Evolutionary conservation across 2,113 vertebrate species (phyloP).

Genomic region (Chascanopsetta lugubris): DNA sequence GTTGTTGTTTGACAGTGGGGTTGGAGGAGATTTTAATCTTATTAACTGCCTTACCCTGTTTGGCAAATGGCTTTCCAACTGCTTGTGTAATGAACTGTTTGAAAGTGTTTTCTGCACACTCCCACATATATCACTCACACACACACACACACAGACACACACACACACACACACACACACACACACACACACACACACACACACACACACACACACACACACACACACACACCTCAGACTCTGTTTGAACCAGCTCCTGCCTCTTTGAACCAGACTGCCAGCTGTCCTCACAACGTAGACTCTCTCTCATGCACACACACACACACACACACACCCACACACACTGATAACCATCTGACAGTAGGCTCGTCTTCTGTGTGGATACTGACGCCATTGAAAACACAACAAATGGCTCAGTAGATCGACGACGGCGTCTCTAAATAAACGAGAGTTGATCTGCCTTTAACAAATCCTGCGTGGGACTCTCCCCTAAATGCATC

Average conservation of each 20-base stretch:
- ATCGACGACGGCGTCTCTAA: slow-evolving; percentile 5
- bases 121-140: slow-evolving; percentile 53
- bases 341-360: slow-evolving; percentile 24
- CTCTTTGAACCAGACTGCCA: slow-evolving; percentile 45
- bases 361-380: slow-evolving; percentile 8
- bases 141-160: slow-evolving; percentile 16
- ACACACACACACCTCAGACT: slow-evolving; percentile 13
- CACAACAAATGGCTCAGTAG: slow-evolving; percentile 4
- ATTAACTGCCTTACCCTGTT: slow-evolving; percentile 74
- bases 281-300: slow-evolving; percentile 33
- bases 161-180: slow-evolving; percentile 13
- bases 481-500: slow-evolving; percentile 27
- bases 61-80: slow-evolving; percentile 77
- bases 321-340: slow-evolving; percentile 1
- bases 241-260: slow-evolving; percentile 19
- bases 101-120: slow-evolving; percentile 57
- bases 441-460: slow-evolving; percentile 23
- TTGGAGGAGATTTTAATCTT: slow-evolving; percentile 76
- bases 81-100: slow-evolving; percentile 78
- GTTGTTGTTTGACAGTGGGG: slow-evolving; percentile 57
- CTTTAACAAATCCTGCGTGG: slow-evolving; percentile 28
- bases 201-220: slow-evolving; percentile 15
- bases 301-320: neutral
- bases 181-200: slow-evolving; percentile 16
- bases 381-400: slow-evolving; percentile 16